A percentile compares a stretch with the other conserved stretches of the same genome.
These are phyloP conservation scores for Mizuhopecten yessoensis DNA, from an alignment of 1,140 invertebrate species.

Conservation along the genomic window DNA sequence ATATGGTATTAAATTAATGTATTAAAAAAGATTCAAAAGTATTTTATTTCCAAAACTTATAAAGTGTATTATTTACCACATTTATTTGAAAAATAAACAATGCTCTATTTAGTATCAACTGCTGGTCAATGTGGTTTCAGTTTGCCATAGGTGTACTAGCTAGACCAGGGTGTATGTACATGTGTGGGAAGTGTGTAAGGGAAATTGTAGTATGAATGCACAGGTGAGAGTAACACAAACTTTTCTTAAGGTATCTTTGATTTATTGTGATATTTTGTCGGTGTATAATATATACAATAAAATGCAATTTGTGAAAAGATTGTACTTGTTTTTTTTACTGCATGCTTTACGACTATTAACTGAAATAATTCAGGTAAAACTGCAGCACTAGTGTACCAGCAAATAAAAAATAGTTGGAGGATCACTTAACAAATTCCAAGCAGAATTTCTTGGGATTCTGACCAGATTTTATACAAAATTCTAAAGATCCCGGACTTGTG, in stretches of 20 bases:
- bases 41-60: too few relatives aligned
- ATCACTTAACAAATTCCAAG: too few relatives aligned
- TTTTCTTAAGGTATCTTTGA: background rate
- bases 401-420: too few relatives aligned
- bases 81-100: too few relatives aligned
- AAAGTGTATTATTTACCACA: too few relatives aligned
- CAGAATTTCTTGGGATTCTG: too few relatives aligned
- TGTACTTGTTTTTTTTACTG: background rate
- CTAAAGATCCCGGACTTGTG: too few relatives aligned
- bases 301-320: slow-evolving; percentile 14
- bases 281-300: background rate
- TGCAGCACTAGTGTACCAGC: too few relatives aligned
- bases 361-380: too few relatives aligned
- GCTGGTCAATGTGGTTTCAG: background rate
- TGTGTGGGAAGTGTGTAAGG: background rate
- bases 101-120: background rate
- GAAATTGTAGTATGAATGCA: background rate
- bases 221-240: background rate
- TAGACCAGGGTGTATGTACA: background rate
- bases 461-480: too few relatives aligned
- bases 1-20: too few relatives aligned
- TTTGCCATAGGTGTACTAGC: background rate
- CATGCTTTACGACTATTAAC: background rate
- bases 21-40: too few relatives aligned
- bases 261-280: background rate